Conservation (phyloP, 2,113 vertebrate species). For the Parotia lawesii region DNA sequence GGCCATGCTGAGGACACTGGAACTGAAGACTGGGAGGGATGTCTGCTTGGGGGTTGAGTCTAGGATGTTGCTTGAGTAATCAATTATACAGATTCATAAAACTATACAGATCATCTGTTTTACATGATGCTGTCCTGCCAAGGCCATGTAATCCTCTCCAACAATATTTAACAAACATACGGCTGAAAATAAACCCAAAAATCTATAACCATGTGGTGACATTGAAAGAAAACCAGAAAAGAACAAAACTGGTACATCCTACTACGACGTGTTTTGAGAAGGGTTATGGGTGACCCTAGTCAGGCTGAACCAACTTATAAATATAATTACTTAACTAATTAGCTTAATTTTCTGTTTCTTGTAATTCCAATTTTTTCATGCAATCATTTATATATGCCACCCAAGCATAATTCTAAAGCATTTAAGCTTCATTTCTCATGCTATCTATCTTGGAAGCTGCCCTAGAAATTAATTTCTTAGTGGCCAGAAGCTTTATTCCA, state of each 20-base stretch:
- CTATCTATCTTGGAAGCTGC: not conserved
- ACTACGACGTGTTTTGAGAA: not conserved
- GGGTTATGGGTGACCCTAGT: not conserved
- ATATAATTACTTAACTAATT: not conserved
- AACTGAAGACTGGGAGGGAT: not conserved
- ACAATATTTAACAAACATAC: not conserved
- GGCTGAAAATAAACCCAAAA: not conserved
- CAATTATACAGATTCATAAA: not conserved
- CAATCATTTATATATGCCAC: not conserved
- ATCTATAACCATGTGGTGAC: not conserved
- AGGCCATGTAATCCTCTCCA: not conserved
- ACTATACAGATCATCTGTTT: not conserved
- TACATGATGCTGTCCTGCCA: not conserved
- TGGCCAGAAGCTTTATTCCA: not conserved
- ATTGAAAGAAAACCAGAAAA: not conserved
- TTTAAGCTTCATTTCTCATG: not conserved
- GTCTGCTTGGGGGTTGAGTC: not conserved
- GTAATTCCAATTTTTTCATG: not conserved
- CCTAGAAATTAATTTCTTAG: constrained; percentile 8
- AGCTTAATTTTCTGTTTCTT: not conserved
- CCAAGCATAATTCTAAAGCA: not conserved
- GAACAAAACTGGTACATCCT: not conserved
- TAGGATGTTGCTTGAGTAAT: not conserved
- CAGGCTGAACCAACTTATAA: not conserved
- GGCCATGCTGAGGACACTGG: not conserved